Conservation (phyloP, 2,797 vertebrate species). For the Setipinna tenuifilis region DNA sequence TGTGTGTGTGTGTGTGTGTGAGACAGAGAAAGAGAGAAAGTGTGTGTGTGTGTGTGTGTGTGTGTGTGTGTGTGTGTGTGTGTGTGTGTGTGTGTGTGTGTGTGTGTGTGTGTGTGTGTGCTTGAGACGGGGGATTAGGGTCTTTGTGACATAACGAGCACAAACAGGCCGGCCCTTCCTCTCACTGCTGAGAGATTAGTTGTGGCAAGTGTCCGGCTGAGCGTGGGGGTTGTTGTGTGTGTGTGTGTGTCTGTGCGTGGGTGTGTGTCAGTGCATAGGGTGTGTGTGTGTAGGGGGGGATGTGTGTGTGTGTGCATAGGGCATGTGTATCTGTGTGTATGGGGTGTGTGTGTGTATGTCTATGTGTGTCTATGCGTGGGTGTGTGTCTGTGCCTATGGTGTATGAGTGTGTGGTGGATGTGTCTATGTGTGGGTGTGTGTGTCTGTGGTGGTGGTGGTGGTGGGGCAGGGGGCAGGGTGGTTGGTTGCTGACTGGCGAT, state of each 20-base stretch:
- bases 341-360: background rate
- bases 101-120: background rate
- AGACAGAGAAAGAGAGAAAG: no score
- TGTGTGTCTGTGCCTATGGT: no score
- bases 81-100: background rate
- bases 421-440: background rate
- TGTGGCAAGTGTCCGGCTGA: constrained; percentile 55
- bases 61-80: background rate
- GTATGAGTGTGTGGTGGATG: background rate
- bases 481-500: constrained; percentile 34
- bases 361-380: no score
- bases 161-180: constrained; percentile 46
- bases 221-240: background rate
- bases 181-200: constrained; percentile 60
- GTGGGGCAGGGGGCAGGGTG: constrained; percentile 8
- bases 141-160: constrained; percentile 7
- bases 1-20: background rate
- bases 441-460: background rate
- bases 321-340: background rate
- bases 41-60: no score
- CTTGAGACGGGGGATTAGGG: background rate
- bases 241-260: no score
- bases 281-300: no score
- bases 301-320: no score
- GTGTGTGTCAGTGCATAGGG: background rate